Percentiles rank a stretch among this genome's conserved stretches.
phyloP scores from a whole-genome alignment of 1,140 invertebrate genomes.

The Drosophila sproati region DNA sequence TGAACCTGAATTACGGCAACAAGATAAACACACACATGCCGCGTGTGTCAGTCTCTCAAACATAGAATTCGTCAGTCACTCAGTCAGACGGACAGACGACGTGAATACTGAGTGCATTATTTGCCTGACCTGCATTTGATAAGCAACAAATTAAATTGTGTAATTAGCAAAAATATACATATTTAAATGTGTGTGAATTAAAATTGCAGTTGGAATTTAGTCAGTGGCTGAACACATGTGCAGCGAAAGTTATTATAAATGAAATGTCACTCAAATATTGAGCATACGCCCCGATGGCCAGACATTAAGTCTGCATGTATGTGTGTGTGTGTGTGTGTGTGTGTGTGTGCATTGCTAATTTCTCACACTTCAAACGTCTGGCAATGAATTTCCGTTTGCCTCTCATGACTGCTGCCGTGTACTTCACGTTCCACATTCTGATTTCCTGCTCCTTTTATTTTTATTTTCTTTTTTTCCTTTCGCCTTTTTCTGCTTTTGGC shows the following conservation, averaged over 20 bases:
- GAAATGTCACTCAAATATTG: conserved; percentile 66
- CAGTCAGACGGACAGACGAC: neutral
- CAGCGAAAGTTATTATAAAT: conserved; percentile 61
- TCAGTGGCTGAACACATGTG: conserved; percentile 33
- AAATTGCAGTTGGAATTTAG: conserved; percentile 40
- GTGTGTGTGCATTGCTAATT: conserved; percentile 61
- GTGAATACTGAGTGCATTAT: conserved; percentile 23
- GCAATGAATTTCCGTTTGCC: conserved; percentile 71
- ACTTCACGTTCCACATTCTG: conserved; percentile 49
- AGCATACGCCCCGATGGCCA: conserved; percentile 26
- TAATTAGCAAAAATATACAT: conserved; percentile 20
- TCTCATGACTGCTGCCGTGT: conserved; percentile 47
- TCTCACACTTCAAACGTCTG: conserved; percentile 75
- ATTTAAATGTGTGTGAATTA: conserved; percentile 5
- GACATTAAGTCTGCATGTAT: conserved; percentile 9
- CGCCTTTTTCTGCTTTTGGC: conserved; percentile 47
- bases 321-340: conserved; percentile 10
- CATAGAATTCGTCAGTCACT: neutral
- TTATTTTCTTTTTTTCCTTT: conserved; percentile 22
- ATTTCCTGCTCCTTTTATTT: conserved; percentile 48
- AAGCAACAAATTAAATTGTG: conserved; percentile 60
- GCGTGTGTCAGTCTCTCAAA: conserved; percentile 45
- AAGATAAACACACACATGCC: conserved; percentile 62
- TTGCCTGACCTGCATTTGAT: conserved; percentile 50
- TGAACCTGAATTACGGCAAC: conserved; percentile 35